Evolutionary conservation across 2,113 vertebrate species (phyloP).

Genomic region (Microtus oregoni): DNA sequence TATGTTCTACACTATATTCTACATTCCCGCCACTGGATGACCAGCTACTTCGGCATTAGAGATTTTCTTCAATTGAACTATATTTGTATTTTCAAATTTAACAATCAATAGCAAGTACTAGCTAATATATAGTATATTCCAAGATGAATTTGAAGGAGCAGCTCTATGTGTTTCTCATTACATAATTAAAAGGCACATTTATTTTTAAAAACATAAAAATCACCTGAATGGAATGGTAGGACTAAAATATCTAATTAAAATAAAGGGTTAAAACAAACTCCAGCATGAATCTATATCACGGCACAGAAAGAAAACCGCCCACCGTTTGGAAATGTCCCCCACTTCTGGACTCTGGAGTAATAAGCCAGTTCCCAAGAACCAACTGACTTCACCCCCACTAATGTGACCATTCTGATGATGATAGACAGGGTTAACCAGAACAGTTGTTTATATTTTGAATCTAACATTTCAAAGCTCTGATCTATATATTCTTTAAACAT

Average conservation of each 20-base stretch:
- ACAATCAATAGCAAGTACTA: not conserved
- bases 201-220: constrained; percentile 50
- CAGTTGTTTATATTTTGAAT: not conserved
- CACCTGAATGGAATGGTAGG: not conserved
- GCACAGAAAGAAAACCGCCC: not conserved
- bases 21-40: not conserved
- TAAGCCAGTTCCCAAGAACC: not conserved
- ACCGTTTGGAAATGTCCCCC: not conserved
- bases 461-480: not conserved
- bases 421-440: not conserved
- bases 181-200: constrained; percentile 35
- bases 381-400: not conserved
- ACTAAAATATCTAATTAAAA: constrained; percentile 66
- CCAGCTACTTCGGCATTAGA: not conserved
- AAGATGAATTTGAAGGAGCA: constrained; percentile 29
- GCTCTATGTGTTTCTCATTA: constrained; percentile 54
- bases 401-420: not conserved
- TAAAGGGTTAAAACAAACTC: constrained; percentile 29
- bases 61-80: not conserved
- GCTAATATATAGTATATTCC: not conserved
- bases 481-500: not conserved
- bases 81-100: not conserved
- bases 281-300: not conserved
- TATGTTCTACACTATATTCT: not conserved
- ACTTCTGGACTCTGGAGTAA: not conserved